Evolutionary conservation across 2,113 vertebrate species (phyloP).

Genomic region (Speoplatyrhinus poulsoni): DNA sequence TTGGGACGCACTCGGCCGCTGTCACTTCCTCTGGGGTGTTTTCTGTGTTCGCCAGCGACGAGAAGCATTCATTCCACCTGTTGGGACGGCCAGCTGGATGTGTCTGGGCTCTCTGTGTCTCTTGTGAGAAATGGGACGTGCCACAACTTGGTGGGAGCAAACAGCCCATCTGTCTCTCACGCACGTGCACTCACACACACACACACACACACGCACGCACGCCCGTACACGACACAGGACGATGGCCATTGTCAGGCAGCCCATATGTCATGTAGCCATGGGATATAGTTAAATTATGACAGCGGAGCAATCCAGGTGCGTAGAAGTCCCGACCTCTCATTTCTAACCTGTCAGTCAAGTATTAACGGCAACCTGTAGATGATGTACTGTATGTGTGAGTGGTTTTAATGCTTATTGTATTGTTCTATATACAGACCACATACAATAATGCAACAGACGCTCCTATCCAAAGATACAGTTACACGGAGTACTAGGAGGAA

Average conservation of each 20-base stretch:
- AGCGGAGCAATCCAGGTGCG: slow-evolving; percentile 30
- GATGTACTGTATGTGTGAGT: too few relatives aligned
- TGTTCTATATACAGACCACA: too few relatives aligned
- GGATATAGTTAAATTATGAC: slow-evolving; percentile 5
- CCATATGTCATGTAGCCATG: not conserved
- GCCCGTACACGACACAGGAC: not conserved
- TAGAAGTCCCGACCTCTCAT: slow-evolving; percentile 33
- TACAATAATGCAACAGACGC: too few relatives aligned
- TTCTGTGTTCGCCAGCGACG: too few relatives aligned
- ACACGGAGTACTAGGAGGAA: too few relatives aligned
- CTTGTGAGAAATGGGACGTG: not conserved
- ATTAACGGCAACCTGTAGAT: too few relatives aligned
- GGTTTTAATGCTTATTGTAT: too few relatives aligned
- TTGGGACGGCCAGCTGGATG: not conserved
- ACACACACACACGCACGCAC: not conserved
- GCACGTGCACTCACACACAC: not conserved
- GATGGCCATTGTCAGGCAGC: slow-evolving; percentile 9
- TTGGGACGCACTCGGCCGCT: too few relatives aligned
- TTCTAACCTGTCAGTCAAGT: slow-evolving; percentile 17
- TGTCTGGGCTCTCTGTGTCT: not conserved
- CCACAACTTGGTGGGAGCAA: not conserved
- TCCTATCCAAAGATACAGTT: too few relatives aligned
- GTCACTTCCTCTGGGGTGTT: too few relatives aligned
- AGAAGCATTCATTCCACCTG: not conserved
- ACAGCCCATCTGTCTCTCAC: not conserved